Evolutionary conservation across 2,797 vertebrate species (phyloP), one percentile per base, ranked within the genome.

Genomic region (Fundulus diaphanus): DNA sequence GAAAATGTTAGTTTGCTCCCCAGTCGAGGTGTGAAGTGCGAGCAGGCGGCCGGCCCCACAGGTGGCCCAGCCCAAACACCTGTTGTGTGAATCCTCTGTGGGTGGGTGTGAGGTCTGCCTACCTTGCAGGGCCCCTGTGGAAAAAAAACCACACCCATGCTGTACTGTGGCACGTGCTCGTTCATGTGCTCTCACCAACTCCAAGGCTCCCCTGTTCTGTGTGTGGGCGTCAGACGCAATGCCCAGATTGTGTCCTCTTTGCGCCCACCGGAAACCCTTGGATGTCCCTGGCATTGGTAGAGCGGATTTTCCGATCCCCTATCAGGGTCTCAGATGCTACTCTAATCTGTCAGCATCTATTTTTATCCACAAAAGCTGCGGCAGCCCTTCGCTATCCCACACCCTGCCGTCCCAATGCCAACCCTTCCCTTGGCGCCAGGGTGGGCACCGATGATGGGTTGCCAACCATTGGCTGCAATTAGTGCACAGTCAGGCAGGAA

Each of bases 231-330:
- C 90, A 91, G 92, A 92, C 89, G 73, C 78, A 82, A 88, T 89
- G 92, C 90, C 93, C 92, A 92, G 90, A 92, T 92, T 83, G 91
- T 91, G 88, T 92, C 91, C 92, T 91, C 88, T 86, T 90, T 91
- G 87, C 56, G 87, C 85, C 86, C 89, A 89, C 91, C 91, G 92
- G 91, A 93, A 92, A 91, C 83, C 84, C 89, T 91, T 87, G 77
- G 82, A 87, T 90, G 83, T 88, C 89, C 84, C 89, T 94, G 92
- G 93, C 92, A 92, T 85, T 83, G 73, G 82, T 71, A 37, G 46
- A 88, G 86, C 70, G 93, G 92, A 94, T 94, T 95, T 95, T 95
- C 94, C 94, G 92, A 95, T 94, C 93, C 91, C 94, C 94, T 92
- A 87, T 90, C 89, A 88, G 89, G 91, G 89, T 91, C 93, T 95